phyloP scores from a whole-genome alignment of 2,888 invertebrate species.

The Pogonocherus hispidulus region DNA sequence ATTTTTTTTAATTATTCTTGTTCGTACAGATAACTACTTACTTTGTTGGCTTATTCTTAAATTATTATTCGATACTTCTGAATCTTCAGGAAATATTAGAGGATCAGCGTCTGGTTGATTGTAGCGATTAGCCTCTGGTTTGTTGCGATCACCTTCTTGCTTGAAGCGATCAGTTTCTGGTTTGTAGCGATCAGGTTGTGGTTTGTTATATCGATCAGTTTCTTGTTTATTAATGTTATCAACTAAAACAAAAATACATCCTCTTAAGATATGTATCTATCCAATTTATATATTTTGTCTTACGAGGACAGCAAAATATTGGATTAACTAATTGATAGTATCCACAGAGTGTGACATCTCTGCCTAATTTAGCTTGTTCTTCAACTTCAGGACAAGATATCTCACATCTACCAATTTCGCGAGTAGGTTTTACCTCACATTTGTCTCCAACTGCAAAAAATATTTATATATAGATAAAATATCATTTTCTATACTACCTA shows the following conservation, averaged over 20 bases:
- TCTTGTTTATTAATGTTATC: background rate
- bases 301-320: slow-evolving; percentile 63
- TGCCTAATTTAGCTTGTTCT: slow-evolving; percentile 58
- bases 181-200: background rate
- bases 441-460: slow-evolving; percentile 55
- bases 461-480: slow-evolving; percentile 5
- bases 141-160: background rate
- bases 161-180: no score
- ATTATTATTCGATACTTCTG: slow-evolving; percentile 17
- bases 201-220: background rate
- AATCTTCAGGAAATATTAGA: slow-evolving; percentile 24
- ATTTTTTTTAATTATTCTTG: background rate
- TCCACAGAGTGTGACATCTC: slow-evolving; percentile 61
- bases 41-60: slow-evolving; percentile 60
- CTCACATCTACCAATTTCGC: slow-evolving; percentile 56
- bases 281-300: slow-evolving; percentile 11
- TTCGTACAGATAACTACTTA: slow-evolving; percentile 43
- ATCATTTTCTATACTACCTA: no score
- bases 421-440: slow-evolving; percentile 53
- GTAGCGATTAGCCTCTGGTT: background rate
- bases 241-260: slow-evolving; percentile 2
- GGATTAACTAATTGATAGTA: slow-evolving; percentile 56
- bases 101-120: slow-evolving; percentile 16
- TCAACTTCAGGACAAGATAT: slow-evolving; percentile 57
- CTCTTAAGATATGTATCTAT: background rate